Base-by-base conservation (phyloP, 2,888 invertebrate genomes). In the Stenoptilia bipunctidactyla region DNA sequence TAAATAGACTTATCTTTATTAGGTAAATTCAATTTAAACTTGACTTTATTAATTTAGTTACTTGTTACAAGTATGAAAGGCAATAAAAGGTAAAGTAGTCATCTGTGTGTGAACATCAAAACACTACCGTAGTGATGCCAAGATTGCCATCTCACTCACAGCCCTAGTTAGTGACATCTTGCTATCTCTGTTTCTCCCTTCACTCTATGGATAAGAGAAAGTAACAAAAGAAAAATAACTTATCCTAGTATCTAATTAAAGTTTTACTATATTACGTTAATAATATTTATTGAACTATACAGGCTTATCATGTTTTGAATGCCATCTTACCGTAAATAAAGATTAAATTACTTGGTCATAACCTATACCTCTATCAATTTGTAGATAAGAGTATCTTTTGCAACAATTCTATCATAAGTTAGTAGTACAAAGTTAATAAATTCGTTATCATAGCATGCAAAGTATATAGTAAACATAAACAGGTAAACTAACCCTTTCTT, bases 401-500 rank as follows among this genome's bases (percentile, higher is more conserved):
- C 51, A 56, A 55, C 44, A 44, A 49, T 53, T 50, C 47, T 45
- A 49, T 55, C 56, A 61, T 56, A 59, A 51, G 51, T 56, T 63
- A 58, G 50, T 55, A 56, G 58, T 58, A 66, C 53, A 46, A 50
- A 50, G 52, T 9, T 12, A 25, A 30, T 30, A 30, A 12, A 12
- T 53, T 51, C 44, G 44, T 56, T 51, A 50, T 47, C 46, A 53
- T 49, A 30, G 30, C 12, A 30, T 30, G 30, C 30, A n/a, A 30
- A 30, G 12, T 30, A 30, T 49, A 55, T 61, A 61, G 71, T 73
- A 72, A 73, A 73, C 71, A 71, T 70, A 75, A 73, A 77, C 76
- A 79, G 69, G 66, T 64, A 69, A 75, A 83, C 82, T 77, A 71
- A 82, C 83, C 83, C 82, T 76, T 82, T 82, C 82, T 80, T 83